Conservation (phyloP, 2,797 vertebrate genomes). For the Nannoperca obscura region DNA sequence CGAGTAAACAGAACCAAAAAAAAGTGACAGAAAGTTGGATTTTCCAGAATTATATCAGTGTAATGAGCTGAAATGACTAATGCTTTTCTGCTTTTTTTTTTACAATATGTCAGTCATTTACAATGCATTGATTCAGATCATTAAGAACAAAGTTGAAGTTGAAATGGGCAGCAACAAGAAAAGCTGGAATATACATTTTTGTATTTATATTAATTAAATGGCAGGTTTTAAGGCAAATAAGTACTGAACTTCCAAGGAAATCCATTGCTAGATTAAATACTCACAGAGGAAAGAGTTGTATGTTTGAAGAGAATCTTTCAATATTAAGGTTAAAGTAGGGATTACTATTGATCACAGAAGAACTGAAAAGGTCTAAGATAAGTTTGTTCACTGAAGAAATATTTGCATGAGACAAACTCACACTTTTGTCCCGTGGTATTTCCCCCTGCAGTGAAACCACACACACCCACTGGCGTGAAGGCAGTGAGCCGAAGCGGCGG, state of each 20-base stretch:
- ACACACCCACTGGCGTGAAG: conserved; percentile 82
- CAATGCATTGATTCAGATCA: background rate
- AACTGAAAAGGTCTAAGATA: background rate
- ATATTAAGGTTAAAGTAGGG: background rate
- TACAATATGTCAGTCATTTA: background rate
- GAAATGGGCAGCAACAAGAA: background rate
- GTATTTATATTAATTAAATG: background rate
- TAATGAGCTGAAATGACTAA: background rate
- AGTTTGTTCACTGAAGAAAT: background rate
- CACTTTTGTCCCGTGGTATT: background rate
- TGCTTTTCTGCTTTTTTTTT: background rate
- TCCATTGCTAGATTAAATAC: background rate
- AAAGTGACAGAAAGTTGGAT: background rate
- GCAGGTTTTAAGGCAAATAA: background rate
- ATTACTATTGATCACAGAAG: background rate
- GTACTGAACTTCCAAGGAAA: background rate
- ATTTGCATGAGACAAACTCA: background rate
- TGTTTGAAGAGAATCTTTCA: background rate
- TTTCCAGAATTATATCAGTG: background rate
- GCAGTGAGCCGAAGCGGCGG: conserved; percentile 85
- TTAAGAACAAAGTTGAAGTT: background rate
- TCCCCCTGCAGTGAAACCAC: conserved; percentile 88
- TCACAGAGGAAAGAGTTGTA: background rate
- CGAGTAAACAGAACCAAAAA: background rate
- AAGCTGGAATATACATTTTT: background rate